phyloP scores from a whole-genome alignment of 2,797 vertebrate genomes.

The Xiphophorus birchmanni region DNA sequence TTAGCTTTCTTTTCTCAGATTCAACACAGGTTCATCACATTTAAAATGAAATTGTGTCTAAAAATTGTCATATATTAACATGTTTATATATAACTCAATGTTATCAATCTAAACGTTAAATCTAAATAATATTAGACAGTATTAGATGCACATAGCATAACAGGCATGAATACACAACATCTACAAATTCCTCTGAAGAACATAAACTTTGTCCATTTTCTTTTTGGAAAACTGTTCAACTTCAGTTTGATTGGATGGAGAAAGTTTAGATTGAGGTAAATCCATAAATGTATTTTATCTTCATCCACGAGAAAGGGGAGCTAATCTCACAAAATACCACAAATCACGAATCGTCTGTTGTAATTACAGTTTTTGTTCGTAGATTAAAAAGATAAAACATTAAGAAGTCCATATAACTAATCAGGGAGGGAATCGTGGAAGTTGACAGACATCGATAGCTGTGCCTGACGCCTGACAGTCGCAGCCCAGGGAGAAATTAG shows the following conservation, averaged over 20 bases:
- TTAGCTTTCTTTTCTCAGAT: no score
- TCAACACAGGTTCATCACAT: no score
- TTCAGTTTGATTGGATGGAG: not conserved
- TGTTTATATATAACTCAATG: no score
- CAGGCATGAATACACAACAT: not conserved
- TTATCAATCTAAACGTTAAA: no score
- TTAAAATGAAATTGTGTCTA: no score
- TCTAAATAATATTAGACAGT: not conserved
- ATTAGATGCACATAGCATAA: not conserved
- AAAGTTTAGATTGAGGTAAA: not conserved
- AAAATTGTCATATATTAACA: no score
- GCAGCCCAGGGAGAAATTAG: not conserved
- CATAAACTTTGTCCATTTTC: not conserved
- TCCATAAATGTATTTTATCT: not conserved
- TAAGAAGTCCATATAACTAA: not conserved
- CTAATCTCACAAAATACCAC: not conserved
- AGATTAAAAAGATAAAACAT: not conserved
- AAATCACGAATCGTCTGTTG: not conserved
- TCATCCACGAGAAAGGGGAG: not conserved
- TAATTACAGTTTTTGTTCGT: not conserved
- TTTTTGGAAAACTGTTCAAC: not conserved
- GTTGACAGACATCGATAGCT: not conserved
- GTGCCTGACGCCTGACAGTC: slow-evolving; percentile 19
- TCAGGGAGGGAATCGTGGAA: no score
- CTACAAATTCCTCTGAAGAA: not conserved